Evolutionary conservation across 2,113 vertebrate genomes (phyloP), one percentile per base, ranked within the genome.

Genomic region (Aphyosemion australe): DNA sequence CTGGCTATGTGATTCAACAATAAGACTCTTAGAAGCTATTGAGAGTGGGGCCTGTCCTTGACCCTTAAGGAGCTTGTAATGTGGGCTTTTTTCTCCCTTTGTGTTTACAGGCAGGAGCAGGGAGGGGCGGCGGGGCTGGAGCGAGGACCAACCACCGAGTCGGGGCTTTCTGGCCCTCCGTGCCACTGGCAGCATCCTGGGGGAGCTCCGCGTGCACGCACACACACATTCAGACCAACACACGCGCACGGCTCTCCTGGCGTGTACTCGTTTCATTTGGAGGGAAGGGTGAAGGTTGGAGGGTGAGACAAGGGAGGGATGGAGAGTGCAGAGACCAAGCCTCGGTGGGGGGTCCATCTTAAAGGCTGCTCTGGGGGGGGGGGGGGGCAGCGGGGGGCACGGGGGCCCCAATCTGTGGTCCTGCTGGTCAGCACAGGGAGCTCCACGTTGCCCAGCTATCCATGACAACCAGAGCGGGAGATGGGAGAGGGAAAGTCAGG

Each of bases 1-100:
- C 69, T 15, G 84, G 90, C 92, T 90, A 87, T 93, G 93, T 93
- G 91, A 91, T 89, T 89, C 82, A 87, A 93, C 91, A 93, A 93
- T 91, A 79, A 82, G 46, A 79, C 86, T 90, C 90, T 93, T 87
- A 90, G 88, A 92, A 88, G 85, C 91, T 69, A 86, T 93, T 93
- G 90, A 93, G 72, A 75, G 75, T 46, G 73, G 80, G 89, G 75
- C 85, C 91, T 93, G 93, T 93, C 91, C 91, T 93, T 93, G 93
- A 93, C 92, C 91, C 91, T 92, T 93, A 92, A 93, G 91, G 91
- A 92, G 92, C 92, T 93, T 93, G 92, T 93, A 93, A 92, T 92
- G 89, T 91, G 90, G 89, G 80, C 87, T 91, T 89, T 91, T 90
- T 86, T 80, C 69, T 74, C 88, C 72, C 82, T 84, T 92, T 93